Evolutionary conservation across 2,113 vertebrate genomes (phyloP).

Genomic region (Emydura subglobosa): DNA sequence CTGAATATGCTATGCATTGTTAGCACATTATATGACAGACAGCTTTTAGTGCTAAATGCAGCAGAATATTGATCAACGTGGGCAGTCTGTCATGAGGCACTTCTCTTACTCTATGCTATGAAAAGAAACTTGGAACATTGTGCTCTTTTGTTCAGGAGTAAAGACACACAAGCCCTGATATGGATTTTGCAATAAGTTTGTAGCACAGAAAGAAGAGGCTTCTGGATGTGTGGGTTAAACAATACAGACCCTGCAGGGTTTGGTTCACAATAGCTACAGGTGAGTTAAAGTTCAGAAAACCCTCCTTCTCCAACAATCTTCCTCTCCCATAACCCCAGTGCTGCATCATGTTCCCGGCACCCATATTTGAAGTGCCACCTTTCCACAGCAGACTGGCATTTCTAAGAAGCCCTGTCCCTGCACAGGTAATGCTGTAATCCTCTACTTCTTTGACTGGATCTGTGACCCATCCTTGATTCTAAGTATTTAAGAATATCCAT

Average conservation of each 20-base stretch:
- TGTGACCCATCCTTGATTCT: background rate
- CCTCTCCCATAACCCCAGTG: constrained; percentile 50
- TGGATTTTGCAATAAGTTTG: background rate
- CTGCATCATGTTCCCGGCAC: constrained; percentile 36
- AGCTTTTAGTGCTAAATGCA: constrained; percentile 42
- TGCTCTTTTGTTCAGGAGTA: background rate
- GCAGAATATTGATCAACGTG: constrained; percentile 32
- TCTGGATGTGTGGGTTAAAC: constrained; percentile 4
- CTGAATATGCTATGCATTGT: background rate
- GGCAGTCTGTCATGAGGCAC: background rate
- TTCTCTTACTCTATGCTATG: background rate
- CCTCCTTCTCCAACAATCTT: background rate
- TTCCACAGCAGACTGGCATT: constrained; percentile 67
- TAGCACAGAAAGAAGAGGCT: constrained; percentile 5
- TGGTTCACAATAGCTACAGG: constrained; percentile 57
- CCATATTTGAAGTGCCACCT: constrained; percentile 52
- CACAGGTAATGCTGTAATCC: constrained; percentile 46
- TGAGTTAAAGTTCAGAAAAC: constrained; percentile 68
- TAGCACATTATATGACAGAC: background rate
- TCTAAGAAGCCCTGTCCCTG: constrained; percentile 69
- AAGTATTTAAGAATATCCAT: background rate
- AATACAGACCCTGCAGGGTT: constrained; percentile 17
- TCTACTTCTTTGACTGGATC: background rate
- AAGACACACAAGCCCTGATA: background rate
- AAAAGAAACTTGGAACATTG: background rate